Evolutionary conservation across 92 coral and sea anemone species (phyloP).

Genomic region (Epizoanthus scotinus): DNA sequence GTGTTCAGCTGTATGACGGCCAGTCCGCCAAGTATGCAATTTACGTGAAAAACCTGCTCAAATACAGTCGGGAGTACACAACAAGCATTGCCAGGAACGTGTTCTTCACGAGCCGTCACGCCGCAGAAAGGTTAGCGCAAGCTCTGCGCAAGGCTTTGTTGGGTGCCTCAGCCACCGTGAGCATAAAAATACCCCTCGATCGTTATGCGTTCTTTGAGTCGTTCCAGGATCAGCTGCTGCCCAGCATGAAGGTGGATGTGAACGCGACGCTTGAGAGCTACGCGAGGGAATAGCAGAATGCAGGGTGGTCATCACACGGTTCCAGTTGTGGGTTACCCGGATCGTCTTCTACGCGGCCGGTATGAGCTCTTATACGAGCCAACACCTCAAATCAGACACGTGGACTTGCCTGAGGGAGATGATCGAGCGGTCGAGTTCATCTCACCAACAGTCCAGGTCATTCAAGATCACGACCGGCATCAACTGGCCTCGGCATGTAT

Average conservation of each 20-base stretch:
- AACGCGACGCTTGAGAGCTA: conserved; percentile 5
- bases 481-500: conserved; percentile 6
- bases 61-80: not conserved
- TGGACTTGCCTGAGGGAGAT: conserved; percentile 15
- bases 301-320: conserved; percentile 5
- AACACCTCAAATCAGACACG: not conserved
- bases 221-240: conserved; percentile 6
- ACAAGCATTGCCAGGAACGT: not conserved
- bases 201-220: not conserved
- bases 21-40: not conserved
- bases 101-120: conserved; percentile 7
- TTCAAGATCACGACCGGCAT: conserved; percentile 6
- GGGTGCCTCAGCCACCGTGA: conserved; percentile 15
- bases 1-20: not conserved
- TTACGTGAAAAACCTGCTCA: conserved; percentile 18
- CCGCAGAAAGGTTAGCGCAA: not conserved
- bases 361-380: conserved; percentile 1
- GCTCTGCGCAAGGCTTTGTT: conserved; percentile 13
- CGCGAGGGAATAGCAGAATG: conserved; percentile 16
- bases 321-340: conserved; percentile 1
- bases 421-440: not conserved
- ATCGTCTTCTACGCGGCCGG: not conserved
- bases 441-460: conserved; percentile 12
- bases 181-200: conserved; percentile 4
- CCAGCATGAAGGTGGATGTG: conserved; percentile 11